Conservation (phyloP, 2,797 vertebrate species). For the Sarcoramphus papa region DNA sequence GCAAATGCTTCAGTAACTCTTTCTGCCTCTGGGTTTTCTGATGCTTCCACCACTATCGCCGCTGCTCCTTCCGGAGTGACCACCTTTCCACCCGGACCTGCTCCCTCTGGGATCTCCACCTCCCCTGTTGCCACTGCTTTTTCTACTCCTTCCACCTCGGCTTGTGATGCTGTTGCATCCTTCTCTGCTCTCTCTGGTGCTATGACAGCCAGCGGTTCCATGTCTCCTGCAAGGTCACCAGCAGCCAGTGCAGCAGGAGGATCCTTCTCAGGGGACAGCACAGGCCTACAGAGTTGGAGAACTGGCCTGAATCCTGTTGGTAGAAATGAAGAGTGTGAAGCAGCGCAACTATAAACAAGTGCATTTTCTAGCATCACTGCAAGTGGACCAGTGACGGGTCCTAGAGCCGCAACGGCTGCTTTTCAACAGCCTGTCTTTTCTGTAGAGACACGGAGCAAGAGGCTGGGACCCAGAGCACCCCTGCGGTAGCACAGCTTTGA, state of each 20-base stretch:
- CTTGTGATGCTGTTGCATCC: not conserved
- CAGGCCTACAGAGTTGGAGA: accelerated
- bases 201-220: not conserved
- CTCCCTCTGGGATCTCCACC: not conserved
- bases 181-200: not conserved
- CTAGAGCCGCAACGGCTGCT: not conserved
- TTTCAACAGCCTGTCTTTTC: not conserved
- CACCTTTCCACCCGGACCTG: not conserved
- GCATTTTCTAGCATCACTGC: not conserved
- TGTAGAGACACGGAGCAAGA: not conserved
- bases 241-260: not conserved
- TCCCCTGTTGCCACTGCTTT: not conserved
- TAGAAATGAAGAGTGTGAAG: not conserved
- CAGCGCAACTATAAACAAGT: not conserved
- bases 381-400: not conserved
- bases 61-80: not conserved
- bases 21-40: not conserved
- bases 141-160: not conserved
- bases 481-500: not conserved
- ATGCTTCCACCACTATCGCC: accelerated
- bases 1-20: not conserved
- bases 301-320: not conserved
- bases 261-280: not conserved
- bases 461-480: accelerated
- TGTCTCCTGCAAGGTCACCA: not conserved